phyloP scores from a whole-genome alignment of 2,888 invertebrate species.

The Clusia tigrina region DNA sequence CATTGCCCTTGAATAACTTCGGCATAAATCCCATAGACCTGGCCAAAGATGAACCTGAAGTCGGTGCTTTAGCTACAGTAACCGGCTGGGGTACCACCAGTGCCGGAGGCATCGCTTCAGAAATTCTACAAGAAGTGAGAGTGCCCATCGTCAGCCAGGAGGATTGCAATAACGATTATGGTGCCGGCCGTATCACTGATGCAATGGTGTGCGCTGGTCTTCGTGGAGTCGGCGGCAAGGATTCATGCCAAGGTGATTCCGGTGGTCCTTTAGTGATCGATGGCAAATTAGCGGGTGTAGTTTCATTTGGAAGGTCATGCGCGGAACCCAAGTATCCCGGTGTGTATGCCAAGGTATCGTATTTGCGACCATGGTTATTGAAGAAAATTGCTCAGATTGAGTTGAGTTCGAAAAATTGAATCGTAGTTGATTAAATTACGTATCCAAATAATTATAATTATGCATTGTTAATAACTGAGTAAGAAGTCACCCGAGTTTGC shows the following conservation, averaged over 20 bases:
- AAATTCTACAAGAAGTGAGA: conserved; percentile 46
- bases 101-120: conserved; percentile 39
- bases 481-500: too few species aligned
- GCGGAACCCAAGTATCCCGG: conserved; percentile 50
- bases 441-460: not conserved
- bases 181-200: conserved; percentile 39
- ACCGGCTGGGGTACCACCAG: conserved; percentile 54
- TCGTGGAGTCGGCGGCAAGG: conserved; percentile 48
- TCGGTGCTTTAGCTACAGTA: conserved; percentile 41
- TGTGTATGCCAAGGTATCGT: conserved; percentile 50
- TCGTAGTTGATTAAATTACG: too few species aligned
- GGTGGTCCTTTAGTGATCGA: conserved; percentile 52
- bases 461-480: too few species aligned
- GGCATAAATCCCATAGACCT: conserved; percentile 49
- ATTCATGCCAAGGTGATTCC: conserved; percentile 57
- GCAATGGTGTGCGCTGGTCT: conserved; percentile 57
- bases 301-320: conserved; percentile 56
- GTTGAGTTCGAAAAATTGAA: too few species aligned
- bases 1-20: conserved; percentile 49
- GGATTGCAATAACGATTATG: conserved; percentile 45
- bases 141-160: conserved; percentile 48
- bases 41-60: conserved; percentile 33
- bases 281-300: conserved; percentile 48
- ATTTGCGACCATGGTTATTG: conserved; percentile 43
- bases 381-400: conserved; percentile 25